Evolutionary conservation across 2,888 invertebrate genomes (phyloP).

Genomic region (Synanthedon tipuliformis): DNA sequence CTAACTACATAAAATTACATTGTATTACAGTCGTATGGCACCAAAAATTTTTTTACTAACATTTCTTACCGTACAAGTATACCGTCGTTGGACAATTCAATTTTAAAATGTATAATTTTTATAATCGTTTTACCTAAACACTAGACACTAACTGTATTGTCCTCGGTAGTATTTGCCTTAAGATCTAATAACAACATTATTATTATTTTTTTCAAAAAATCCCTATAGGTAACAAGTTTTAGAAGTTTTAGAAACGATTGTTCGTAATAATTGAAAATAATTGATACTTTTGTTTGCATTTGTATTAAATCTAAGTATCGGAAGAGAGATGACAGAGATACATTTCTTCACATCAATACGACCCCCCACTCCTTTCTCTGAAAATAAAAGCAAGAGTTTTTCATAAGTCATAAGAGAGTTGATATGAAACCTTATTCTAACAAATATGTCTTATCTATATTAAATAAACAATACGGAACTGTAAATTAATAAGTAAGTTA

Average conservation of each 20-base stretch:
- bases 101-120: neutral
- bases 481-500: no score
- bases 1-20: slow-evolving; percentile 13
- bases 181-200: slow-evolving; percentile 17
- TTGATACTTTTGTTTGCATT: no score
- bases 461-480: no score
- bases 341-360: no score
- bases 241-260: neutral
- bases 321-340: no score
- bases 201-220: neutral
- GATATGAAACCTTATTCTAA: no score
- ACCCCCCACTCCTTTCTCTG: no score
- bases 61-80: neutral
- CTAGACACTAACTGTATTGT: slow-evolving; percentile 24
- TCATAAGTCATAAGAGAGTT: no score
- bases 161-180: slow-evolving; percentile 27
- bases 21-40: slow-evolving; percentile 1
- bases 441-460: no score
- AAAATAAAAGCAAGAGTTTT: no score
- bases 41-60: slow-evolving; percentile 10
- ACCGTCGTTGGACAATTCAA: neutral
- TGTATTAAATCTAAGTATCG: no score
- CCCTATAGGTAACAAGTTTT: neutral
- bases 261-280: neutral
- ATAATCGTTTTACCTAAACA: slow-evolving; percentile 4